These are phyloP conservation scores for Xenops minutus DNA, from an alignment of 2,797 vertebrate genomes.

Conservation along the genomic window DNA sequence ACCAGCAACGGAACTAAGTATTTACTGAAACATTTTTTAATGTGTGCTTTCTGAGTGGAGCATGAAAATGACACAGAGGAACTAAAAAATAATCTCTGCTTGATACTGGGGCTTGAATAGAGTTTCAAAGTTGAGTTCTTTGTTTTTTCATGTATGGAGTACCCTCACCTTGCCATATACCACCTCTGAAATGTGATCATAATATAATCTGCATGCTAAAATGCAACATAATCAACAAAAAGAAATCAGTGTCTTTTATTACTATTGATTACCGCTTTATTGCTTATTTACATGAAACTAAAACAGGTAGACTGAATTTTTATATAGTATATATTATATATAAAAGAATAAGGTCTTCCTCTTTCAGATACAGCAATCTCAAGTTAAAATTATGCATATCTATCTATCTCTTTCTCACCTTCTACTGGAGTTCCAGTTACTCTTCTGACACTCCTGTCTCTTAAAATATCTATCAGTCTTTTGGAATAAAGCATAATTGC, in stretches of 20 bases:
- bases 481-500: not conserved
- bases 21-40: not conserved
- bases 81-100: not conserved
- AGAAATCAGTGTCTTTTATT: not conserved
- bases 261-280: not conserved
- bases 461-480: not conserved
- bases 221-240: not conserved
- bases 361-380: not conserved
- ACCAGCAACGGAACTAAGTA: not conserved
- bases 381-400: not conserved
- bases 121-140: not conserved
- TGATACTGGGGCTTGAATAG: not conserved
- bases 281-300: not conserved
- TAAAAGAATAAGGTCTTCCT: not conserved
- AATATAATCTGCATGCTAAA: not conserved
- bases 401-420: not conserved
- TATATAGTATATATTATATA: not conserved
- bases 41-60: not conserved
- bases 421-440: not conserved
- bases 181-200: not conserved
- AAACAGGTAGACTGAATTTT: not conserved
- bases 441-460: not conserved
- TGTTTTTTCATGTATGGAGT: conserved; percentile 1
- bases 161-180: not conserved
- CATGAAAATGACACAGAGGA: not conserved